A percentile compares a stretch with the other conserved stretches of the same genome.
These are phyloP conservation scores for Malurus leucopterus DNA, from an alignment of 2,797 vertebrate genomes.

Conservation along the genomic window DNA sequence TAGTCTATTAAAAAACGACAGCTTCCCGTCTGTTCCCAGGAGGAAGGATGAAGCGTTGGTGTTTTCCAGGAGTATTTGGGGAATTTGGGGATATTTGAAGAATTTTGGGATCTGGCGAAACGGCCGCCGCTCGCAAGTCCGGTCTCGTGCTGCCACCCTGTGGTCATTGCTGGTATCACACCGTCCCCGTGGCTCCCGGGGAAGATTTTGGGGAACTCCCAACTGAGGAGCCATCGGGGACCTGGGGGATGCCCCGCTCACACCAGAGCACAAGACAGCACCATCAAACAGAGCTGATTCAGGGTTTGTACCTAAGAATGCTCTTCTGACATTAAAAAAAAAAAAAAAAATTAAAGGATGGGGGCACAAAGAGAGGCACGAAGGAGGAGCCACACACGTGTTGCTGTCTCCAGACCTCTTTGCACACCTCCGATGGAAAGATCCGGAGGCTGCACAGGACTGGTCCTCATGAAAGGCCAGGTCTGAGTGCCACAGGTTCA, in stretches of 20 bases:
- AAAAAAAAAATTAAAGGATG: not conserved
- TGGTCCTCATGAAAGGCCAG: not conserved
- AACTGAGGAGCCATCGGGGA: rapidly evolving
- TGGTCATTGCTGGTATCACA: not conserved
- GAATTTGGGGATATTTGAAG: not conserved
- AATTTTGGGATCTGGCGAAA: not conserved
- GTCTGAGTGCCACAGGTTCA: not conserved
- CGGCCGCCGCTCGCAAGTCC: rapidly evolving
- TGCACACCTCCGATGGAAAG: rapidly evolving
- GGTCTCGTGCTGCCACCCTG: not conserved
- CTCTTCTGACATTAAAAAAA: not conserved
- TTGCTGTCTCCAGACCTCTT: not conserved
- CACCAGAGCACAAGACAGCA: rapidly evolving
- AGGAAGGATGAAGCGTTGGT: not conserved
- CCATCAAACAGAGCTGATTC: rapidly evolving
- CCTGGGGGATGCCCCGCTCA: not conserved
- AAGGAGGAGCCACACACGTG: rapidly evolving
- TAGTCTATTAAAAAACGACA: not conserved
- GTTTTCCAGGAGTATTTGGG: not conserved
- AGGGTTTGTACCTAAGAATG: not conserved
- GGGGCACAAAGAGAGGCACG: too few species aligned
- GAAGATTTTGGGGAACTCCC: rapidly evolving
- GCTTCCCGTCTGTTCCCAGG: not conserved
- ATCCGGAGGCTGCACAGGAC: not conserved
- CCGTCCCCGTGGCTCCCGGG: not conserved